Evolutionary conservation across 2,888 invertebrate species (phyloP).

Genomic region (Tinea semifulvella): DNA sequence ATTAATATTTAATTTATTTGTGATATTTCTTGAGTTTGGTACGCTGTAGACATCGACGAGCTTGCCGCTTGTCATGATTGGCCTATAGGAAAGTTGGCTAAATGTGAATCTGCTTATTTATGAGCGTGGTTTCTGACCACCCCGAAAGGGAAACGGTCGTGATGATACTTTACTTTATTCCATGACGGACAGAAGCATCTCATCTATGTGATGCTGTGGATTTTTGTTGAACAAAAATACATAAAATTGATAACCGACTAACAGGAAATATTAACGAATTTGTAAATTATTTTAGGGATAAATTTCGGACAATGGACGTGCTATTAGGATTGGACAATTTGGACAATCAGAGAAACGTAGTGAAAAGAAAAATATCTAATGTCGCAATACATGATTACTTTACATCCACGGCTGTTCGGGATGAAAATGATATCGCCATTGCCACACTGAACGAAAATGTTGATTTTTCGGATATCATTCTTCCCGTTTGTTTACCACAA

Average conservation of each 20-base stretch:
- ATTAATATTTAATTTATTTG: no score
- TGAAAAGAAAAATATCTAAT: constrained; percentile 36
- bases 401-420: constrained; percentile 55
- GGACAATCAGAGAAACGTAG: constrained; percentile 36
- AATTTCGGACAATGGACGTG: constrained; percentile 37
- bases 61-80: no score
- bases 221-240: no score
- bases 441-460: constrained; percentile 52
- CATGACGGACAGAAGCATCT: no score
- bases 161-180: no score
- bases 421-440: constrained; percentile 68
- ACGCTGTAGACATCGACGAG: no score
- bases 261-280: neutral
- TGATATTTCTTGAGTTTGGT: no score
- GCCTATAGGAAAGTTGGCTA: no score
- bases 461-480: constrained; percentile 42
- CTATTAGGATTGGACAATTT: constrained; percentile 58
- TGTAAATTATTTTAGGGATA: constrained; percentile 37
- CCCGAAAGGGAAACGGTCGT: no score
- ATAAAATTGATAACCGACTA: neutral
- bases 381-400: constrained; percentile 58
- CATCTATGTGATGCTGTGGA: no score
- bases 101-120: no score
- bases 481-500: constrained; percentile 63
- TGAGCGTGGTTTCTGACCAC: no score